These are phyloP conservation scores for Rhodinocichla rosea DNA, from an alignment of 2,113 vertebrate genomes.

Conservation along the genomic window DNA sequence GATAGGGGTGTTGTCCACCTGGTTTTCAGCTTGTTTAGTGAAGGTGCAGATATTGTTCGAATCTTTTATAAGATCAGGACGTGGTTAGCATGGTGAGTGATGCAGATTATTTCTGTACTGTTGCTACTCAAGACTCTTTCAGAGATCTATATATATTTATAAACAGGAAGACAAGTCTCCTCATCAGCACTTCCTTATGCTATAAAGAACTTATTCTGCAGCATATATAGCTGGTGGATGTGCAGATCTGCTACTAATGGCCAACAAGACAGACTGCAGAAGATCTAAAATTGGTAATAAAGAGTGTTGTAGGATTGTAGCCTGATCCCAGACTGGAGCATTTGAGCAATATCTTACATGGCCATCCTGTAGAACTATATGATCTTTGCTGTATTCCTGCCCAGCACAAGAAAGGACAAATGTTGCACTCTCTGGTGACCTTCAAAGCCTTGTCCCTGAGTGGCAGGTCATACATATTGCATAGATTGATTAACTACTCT, in stretches of 20 bases:
- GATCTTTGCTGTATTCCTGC: background rate
- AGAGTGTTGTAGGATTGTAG: background rate
- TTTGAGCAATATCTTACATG: background rate
- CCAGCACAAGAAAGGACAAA: background rate
- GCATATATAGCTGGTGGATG: background rate
- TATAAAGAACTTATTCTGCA: background rate
- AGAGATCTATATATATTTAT: background rate
- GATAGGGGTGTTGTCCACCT: accelerated
- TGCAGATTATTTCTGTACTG: background rate
- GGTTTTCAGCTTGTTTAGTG: background rate
- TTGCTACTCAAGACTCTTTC: background rate
- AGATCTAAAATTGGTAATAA: background rate
- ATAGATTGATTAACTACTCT: background rate
- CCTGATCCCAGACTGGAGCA: background rate
- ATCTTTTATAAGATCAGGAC: background rate
- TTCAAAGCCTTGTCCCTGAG: background rate
- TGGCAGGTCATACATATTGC: background rate
- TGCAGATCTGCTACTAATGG: background rate
- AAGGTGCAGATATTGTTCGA: background rate
- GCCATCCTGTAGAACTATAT: background rate
- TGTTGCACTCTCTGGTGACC: background rate
- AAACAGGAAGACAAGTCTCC: background rate
- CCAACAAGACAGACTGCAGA: background rate
- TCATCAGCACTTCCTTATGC: background rate
- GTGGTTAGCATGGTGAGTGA: background rate